Evolutionary conservation across 2,797 vertebrate species (phyloP).

Genomic region (Phyllotis vaccarum): DNA sequence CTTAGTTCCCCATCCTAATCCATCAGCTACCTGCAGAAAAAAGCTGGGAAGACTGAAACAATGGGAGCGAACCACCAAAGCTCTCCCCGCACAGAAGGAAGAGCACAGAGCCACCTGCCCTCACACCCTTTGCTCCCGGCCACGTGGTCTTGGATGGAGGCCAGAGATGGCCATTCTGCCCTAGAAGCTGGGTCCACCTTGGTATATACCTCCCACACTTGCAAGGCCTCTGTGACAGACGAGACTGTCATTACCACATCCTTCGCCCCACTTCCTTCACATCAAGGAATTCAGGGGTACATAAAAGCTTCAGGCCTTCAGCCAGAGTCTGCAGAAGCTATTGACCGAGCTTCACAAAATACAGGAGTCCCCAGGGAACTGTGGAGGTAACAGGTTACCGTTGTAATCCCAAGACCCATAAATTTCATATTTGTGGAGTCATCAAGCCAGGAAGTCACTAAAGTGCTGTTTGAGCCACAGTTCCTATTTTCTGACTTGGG

Average conservation of each 20-base stretch:
- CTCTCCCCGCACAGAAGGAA: not conserved
- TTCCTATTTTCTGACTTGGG: constrained; percentile 21
- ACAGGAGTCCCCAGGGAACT: not conserved
- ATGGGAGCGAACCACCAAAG: not conserved
- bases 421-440: not conserved
- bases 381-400: not conserved
- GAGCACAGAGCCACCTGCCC: not conserved
- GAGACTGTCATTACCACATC: not conserved
- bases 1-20: not conserved
- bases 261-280: not conserved
- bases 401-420: not conserved
- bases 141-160: not conserved
- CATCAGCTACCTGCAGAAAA: not conserved
- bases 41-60: not conserved
- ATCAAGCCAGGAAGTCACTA: not conserved
- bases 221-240: no score
- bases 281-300: not conserved
- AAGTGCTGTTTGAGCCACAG: not conserved
- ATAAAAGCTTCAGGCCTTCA: not conserved
- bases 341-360: not conserved
- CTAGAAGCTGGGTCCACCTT: not conserved
- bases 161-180: not conserved
- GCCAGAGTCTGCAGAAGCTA: not conserved
- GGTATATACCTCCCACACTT: not conserved
- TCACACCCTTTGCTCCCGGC: not conserved